Evolutionary conservation across 2,113 vertebrate genomes (phyloP), one percentile per base, ranked within the genome.

Genomic region (Ptilonorhynchus violaceus): DNA sequence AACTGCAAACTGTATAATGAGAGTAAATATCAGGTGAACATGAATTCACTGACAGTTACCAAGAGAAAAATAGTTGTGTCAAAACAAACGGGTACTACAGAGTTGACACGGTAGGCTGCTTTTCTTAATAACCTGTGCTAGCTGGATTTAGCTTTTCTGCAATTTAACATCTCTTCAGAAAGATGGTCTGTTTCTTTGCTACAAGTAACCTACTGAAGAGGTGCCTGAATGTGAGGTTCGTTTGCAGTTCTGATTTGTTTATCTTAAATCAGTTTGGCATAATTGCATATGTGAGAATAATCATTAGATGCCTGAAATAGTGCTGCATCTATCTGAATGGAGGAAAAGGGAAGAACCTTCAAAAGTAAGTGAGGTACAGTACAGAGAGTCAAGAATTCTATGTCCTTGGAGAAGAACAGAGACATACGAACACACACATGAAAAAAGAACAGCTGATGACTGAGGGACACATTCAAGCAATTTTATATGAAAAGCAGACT

Each of bases 131-230:
- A 8, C 46, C 53, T 53, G 11, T 13, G 67, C 24, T 46, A 33
- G 37, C 28, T 39, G 41, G 66, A 92, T 73, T 91, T 24, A 66
- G 35, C 42, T 93, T 74, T 70, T 77, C 89, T 67, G 35, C 60
- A 68, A n/a, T 84, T 85, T 81, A 74, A 53, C 33, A 21, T 44
- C n/a, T 88, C 52, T 75, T 67, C 22, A 46, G 42, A 85, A 96
- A 42, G 67, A 60, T 13, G 47, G 55, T 55, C 31, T n/a, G 11
- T 56, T 80, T 77, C 82, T 67, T 63, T 39, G 24, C 56, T 64
- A n/a, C 20, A 76, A 83, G 67, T 9, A 72, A 76, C 39, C 67
- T 58, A 23, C 13, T 6, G 11, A 84, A 52, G 39, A 53, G 19
- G 23, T 66, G 42, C 27, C 50, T 85, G 37, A 69, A 85, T 7